Conservation (phyloP, 2,888 invertebrate species). For the Branchinecta sandiegonensis region DNA sequence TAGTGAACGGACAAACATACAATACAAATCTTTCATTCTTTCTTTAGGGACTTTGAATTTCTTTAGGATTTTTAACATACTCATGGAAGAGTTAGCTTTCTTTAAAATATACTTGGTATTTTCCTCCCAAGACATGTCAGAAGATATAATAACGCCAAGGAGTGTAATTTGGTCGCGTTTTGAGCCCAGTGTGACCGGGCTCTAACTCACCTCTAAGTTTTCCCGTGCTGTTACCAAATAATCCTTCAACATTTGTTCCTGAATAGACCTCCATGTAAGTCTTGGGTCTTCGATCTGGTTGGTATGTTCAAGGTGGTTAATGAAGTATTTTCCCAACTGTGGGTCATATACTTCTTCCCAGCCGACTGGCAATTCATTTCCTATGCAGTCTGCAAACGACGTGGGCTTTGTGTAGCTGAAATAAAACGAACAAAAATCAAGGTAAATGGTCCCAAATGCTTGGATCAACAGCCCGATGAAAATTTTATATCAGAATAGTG, state of each 20-base stretch:
- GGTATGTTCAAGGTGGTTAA: slow-evolving; percentile 88
- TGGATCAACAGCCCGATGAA: no score
- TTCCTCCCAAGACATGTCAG: no score
- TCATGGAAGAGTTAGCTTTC: no score
- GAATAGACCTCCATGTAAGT: slow-evolving; percentile 88
- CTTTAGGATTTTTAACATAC: no score
- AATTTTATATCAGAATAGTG: no score
- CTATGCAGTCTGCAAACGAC: slow-evolving; percentile 92
- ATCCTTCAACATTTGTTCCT: slow-evolving; percentile 91
- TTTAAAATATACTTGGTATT: no score
- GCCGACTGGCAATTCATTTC: slow-evolving; percentile 89
- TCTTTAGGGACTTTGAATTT: no score
- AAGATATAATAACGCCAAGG: no score
- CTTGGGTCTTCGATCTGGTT: slow-evolving; percentile 94
- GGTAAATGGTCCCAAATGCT: neutral
- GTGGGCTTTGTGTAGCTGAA: slow-evolving; percentile 90
- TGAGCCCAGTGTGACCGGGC: no score
- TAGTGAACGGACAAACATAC: no score
- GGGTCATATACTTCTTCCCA: slow-evolving; percentile 94
- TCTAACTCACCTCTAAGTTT: slow-evolving; percentile 68
- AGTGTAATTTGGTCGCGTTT: no score
- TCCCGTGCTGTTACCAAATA: slow-evolving; percentile 91
- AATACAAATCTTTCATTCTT: no score
- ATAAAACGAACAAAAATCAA: slow-evolving; percentile 34
- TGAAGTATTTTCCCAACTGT: slow-evolving; percentile 87